Conservation (phyloP, 2,797 vertebrate species). For the Rhinichthys osculus region DNA sequence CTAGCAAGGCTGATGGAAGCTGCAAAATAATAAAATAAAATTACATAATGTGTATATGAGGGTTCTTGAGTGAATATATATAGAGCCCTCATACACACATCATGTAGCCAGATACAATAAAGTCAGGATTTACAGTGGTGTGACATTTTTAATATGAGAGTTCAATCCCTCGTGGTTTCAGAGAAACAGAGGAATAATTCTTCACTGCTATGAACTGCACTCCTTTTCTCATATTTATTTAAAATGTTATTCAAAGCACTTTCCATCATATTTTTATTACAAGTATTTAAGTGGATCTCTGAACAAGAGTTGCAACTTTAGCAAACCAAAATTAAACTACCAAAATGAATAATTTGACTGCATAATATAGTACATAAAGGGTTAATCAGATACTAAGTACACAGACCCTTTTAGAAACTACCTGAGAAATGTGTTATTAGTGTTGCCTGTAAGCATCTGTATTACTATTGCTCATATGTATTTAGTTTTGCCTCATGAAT, state of each 20-base stretch:
- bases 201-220: constrained; percentile 1
- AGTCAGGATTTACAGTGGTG: constrained; percentile 12
- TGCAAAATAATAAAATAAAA: too few relatives aligned
- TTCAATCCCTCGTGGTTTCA: constrained; percentile 29
- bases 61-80: neutral
- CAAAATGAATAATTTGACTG: neutral
- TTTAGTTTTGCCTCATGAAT: neutral
- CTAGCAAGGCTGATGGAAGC: neutral
- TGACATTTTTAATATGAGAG: constrained; percentile 42
- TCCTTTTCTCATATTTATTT: constrained; percentile 22
- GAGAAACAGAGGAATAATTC: constrained; percentile 20
- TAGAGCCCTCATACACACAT: neutral
- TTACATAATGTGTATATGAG: too few relatives aligned
- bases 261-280: constrained; percentile 1
- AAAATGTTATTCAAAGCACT: neutral
- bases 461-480: neutral
- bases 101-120: constrained; percentile 24
- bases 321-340: neutral
- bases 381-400: neutral
- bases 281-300: constrained; percentile 6
- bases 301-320: neutral
- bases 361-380: neutral
- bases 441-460: neutral
- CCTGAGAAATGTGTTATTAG: neutral
- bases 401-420: neutral